A percentile compares a stretch with the other conserved stretches of the same genome.
phyloP scores from a whole-genome alignment of 1,140 invertebrate genomes.

The Platorchestia sp. region DNA sequence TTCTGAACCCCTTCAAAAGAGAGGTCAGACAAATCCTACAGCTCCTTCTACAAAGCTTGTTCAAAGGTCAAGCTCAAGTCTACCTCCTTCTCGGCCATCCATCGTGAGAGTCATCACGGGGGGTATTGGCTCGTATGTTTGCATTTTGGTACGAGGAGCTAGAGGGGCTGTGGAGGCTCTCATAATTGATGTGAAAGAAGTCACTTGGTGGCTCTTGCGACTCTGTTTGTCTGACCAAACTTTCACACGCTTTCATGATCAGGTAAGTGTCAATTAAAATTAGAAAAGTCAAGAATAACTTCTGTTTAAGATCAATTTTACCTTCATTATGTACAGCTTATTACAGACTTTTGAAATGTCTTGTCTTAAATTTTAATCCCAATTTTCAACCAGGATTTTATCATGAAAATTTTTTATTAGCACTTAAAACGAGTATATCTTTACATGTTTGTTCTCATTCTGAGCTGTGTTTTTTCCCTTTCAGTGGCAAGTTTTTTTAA shows the following conservation, averaged over 20 bases:
- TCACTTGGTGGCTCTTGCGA: conserved; percentile 23
- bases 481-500: conserved; percentile 16
- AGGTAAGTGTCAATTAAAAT: neutral
- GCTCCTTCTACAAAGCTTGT: neutral
- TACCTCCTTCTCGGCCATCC: neutral
- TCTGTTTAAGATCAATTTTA: neutral
- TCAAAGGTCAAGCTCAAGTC: neutral
- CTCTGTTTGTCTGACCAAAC: conserved; percentile 33
- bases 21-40: neutral
- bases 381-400: too few species aligned
- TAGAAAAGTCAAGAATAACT: neutral
- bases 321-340: neutral
- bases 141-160: neutral
- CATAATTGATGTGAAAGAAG: conserved; percentile 25
- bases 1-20: neutral
- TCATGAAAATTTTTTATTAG: neutral
- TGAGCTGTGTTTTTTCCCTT: neutral
- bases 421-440: neutral
- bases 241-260: conserved; percentile 43
- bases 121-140: neutral
- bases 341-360: too few species aligned
- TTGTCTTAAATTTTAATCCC: too few species aligned
- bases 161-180: conserved; percentile 25
- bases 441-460: neutral
- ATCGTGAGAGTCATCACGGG: neutral